phyloP scores from a whole-genome alignment of 2,888 invertebrate species.

The Meliscaeva auricollis region DNA sequence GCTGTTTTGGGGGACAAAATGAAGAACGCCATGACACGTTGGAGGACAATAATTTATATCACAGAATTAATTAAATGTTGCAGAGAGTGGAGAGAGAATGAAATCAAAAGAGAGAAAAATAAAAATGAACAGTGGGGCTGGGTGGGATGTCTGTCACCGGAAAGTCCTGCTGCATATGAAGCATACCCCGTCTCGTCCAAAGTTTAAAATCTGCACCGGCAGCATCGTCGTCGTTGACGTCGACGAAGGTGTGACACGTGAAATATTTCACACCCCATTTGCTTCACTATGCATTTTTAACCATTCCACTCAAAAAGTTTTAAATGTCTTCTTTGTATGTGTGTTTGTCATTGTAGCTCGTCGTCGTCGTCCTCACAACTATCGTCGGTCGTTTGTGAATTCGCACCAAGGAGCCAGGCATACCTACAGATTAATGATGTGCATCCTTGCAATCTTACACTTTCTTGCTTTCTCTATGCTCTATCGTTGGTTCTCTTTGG shows the following conservation, averaged over 20 bases:
- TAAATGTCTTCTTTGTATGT: not conserved
- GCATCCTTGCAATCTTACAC: slow-evolving; percentile 57
- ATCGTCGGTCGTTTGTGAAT: not conserved
- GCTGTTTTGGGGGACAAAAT: slow-evolving; percentile 14
- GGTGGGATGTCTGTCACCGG: slow-evolving; percentile 51
- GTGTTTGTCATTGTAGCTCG: not conserved
- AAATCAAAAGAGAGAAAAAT: not conserved
- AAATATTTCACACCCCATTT: slow-evolving; percentile 65
- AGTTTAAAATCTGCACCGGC: slow-evolving; percentile 19
- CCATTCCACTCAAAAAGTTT: slow-evolving; percentile 6
- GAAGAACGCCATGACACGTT: slow-evolving; percentile 33
- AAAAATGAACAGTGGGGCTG: slow-evolving; percentile 23
- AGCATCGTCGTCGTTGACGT: no score
- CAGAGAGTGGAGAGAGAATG: slow-evolving; percentile 28
- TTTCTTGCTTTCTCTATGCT: slow-evolving; percentile 23
- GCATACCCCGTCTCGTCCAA: slow-evolving; percentile 20
- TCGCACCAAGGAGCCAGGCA: slow-evolving; percentile 14
- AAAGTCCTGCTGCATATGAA: slow-evolving; percentile 60
- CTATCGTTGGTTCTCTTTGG: not conserved
- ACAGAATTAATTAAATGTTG: slow-evolving; percentile 70
- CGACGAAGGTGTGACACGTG: slow-evolving; percentile 55
- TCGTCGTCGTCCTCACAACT: not conserved
- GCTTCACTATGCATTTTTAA: slow-evolving; percentile 32
- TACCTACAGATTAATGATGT: slow-evolving; percentile 47
- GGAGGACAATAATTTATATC: slow-evolving; percentile 73